Base-by-base conservation (phyloP, 2,888 invertebrate genomes). In the Lasiommata megera region DNA sequence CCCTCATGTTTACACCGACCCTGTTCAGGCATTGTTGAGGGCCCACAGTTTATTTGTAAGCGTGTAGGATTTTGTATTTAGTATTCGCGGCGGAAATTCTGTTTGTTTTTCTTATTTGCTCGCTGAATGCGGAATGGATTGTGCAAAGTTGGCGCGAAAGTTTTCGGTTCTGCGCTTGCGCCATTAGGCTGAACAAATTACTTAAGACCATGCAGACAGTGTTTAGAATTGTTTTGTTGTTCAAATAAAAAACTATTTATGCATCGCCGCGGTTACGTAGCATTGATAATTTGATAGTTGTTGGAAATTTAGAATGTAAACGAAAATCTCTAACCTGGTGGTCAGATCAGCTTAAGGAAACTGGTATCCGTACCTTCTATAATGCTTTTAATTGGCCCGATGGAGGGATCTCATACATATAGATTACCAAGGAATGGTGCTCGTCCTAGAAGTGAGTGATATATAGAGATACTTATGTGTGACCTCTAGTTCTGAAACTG, bases 111-210 rank as follows among this genome's bases (percentile, higher is more conserved):
- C 28, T 54, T 54, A 38, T 46, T 46, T 40, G 52, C 16, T 23
- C 9, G 11, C 7, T 41, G 51, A 54, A 56, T 51, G 51, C 28
- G 16, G 43, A 55, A 58, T 53, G 56, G 28, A 55, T 57, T 57
- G 41, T 55, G 51, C 51, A 43, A 55, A 57, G 50, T 52, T 58
- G 60, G 51, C 47, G 47, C 46, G 41, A 43, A 40, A 57, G 54
- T 54, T 60, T 58, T 55, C 48, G 38, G 48, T 55, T 56, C 47
- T 41, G 37, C 53, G 56, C 56, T 34, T 50, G 12, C 36, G 54
- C 62, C 59, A 62, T 59, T 62, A 62, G 48, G 43, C 54, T 54
- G 51, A 54, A 18, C 34, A 53, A 61, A 61, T 53, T 48, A 58
- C 47, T 56, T 56, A 37, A 38, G 28, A 48, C 7, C 17, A 8